phyloP scores from a whole-genome alignment of 2,888 invertebrate species.

The Nemapogon koenigi region DNA sequence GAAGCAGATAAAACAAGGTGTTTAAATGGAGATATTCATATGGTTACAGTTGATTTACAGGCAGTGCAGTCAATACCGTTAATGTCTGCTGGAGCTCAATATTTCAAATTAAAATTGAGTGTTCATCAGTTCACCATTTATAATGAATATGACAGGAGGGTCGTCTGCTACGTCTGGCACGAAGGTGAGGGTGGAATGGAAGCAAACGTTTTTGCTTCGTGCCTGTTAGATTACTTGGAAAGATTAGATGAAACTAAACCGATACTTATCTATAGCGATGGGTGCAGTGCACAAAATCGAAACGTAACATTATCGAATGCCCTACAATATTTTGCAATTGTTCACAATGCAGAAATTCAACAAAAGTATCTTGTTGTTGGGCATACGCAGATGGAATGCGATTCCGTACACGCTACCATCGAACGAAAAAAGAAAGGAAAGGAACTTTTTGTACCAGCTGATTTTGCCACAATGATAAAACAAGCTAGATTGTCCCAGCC shows the following conservation, averaged over 20 bases:
- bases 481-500: too few species aligned
- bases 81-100: conserved; percentile 4
- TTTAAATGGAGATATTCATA: neutral
- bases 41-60: conserved; percentile 8
- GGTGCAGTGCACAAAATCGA: conserved; percentile 12
- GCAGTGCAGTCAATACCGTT: neutral
- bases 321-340: conserved; percentile 11
- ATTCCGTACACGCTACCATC: too few species aligned
- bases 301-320: conserved; percentile 13
- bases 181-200: conserved; percentile 14
- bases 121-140: conserved; percentile 10
- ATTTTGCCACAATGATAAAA: too few species aligned
- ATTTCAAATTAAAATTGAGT: conserved; percentile 5
- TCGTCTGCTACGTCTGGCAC: conserved; percentile 10
- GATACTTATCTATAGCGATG: conserved; percentile 15
- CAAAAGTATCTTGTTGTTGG: too few species aligned
- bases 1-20: neutral
- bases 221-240: conserved; percentile 15
- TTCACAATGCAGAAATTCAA: conserved; percentile 8
- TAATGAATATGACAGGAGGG: conserved; percentile 4
- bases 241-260: conserved; percentile 11
- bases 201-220: conserved; percentile 14
- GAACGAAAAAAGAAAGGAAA: too few species aligned
- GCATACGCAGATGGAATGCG: too few species aligned
- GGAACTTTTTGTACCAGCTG: conserved; percentile 12